These are phyloP conservation scores for Drosophila oshimai DNA, from an alignment of 1,140 invertebrate species.

Conservation along the genomic window DNA sequence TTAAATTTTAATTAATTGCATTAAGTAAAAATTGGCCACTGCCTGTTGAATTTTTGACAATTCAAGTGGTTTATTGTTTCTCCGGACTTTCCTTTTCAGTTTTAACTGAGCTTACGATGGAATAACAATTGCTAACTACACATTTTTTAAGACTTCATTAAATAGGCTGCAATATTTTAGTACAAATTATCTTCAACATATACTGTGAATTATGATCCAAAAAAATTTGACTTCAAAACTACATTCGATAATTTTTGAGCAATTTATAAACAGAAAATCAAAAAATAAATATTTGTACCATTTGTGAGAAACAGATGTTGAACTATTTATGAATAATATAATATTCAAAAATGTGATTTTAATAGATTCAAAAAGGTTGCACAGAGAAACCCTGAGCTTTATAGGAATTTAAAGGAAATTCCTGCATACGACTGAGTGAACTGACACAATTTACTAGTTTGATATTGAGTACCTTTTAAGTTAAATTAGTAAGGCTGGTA, in stretches of 20 bases:
- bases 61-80: constrained; percentile 63
- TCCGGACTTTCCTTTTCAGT: constrained; percentile 1
- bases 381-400: too few relatives aligned
- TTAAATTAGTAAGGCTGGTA: too few relatives aligned
- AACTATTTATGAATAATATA: too few relatives aligned
- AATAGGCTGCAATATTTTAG: too few relatives aligned
- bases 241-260: neutral
- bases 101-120: neutral
- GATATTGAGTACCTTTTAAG: too few relatives aligned
- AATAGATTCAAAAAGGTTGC: too few relatives aligned
- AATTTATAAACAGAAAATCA: neutral
- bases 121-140: neutral
- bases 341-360: neutral
- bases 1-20: constrained; percentile 78
- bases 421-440: too few relatives aligned
- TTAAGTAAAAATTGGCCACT: constrained; percentile 68
- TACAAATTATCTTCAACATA: too few relatives aligned
- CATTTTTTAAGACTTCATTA: too few relatives aligned
- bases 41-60: constrained; percentile 54
- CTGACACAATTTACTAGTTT: too few relatives aligned
- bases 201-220: neutral
- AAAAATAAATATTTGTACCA: neutral
- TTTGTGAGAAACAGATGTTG: neutral
- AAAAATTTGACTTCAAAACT: neutral
- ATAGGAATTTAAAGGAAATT: too few relatives aligned